A percentile compares a stretch with the other conserved stretches of the same genome.
These are phyloP conservation scores for Mus spretus DNA, from an alignment of 2,797 vertebrate genomes.

Conservation along the genomic window DNA sequence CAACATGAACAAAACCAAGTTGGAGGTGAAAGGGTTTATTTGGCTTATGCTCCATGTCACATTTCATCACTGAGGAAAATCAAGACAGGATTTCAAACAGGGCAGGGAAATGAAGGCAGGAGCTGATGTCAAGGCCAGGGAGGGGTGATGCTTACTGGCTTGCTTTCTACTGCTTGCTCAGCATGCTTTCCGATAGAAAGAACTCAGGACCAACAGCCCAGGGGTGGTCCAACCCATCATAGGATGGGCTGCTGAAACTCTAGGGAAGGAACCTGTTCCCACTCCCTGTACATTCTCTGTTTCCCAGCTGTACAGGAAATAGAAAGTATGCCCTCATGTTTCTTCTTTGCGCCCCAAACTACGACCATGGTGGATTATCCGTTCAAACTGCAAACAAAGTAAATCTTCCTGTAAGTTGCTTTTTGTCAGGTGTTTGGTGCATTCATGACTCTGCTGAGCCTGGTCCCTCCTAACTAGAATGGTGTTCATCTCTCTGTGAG, in stretches of 20 bases:
- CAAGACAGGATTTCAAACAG: background rate
- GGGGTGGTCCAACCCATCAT: too few species aligned
- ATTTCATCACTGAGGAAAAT: too few species aligned
- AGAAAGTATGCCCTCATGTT: background rate
- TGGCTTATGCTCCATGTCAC: background rate
- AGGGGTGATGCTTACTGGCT: background rate
- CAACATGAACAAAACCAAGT: too few species aligned
- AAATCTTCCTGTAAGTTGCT: background rate
- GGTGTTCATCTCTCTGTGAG: background rate
- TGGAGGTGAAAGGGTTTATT: background rate
- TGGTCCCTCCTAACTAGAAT: background rate
- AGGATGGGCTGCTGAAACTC: background rate
- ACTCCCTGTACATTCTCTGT: background rate
- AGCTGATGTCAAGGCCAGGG: background rate
- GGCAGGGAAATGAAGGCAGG: too few species aligned
- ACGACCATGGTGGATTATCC: background rate
- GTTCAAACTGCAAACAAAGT: background rate
- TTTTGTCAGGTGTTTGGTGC: too few species aligned
- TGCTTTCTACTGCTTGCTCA: background rate
- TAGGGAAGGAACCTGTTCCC: too few species aligned
- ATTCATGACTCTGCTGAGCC: background rate
- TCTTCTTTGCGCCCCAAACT: background rate
- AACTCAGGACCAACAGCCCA: too few species aligned
- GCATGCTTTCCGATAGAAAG: too few species aligned
- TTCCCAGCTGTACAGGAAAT: background rate